These are phyloP conservation scores for Syngnathus floridae DNA, from an alignment of 2,113 vertebrate species.

Conservation along the genomic window DNA sequence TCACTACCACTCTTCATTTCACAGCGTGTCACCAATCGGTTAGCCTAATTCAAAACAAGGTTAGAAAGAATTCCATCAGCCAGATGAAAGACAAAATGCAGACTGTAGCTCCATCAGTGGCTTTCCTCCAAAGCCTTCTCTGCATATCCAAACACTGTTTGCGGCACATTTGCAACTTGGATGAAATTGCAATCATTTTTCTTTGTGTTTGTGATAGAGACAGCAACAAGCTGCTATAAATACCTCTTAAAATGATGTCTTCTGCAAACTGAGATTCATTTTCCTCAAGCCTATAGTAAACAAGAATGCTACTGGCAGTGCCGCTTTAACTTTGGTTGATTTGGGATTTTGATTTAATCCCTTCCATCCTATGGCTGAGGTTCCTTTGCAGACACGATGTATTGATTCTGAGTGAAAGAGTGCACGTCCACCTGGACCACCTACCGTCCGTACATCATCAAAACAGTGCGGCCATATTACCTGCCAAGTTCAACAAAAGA, in stretches of 20 bases:
- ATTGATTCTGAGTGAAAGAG: no score
- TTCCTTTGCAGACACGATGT: neutral
- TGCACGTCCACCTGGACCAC: no score
- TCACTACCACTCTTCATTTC: neutral
- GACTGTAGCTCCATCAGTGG: no score
- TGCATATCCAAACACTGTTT: no score
- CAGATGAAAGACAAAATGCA: no score
- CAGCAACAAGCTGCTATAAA: neutral
- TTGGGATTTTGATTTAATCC: neutral
- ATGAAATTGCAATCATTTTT: no score
- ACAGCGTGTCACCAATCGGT: constrained; percentile 6
- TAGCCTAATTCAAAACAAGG: neutral
- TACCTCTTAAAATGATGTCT: neutral
- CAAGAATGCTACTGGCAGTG: neutral
- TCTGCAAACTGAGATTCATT: neutral
- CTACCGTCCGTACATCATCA: no score
- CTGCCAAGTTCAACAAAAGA: no score
- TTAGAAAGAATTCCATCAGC: neutral
- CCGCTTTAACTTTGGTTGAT: neutral
- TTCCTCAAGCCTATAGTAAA: neutral
- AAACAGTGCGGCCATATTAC: no score
- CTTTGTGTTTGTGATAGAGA: neutral
- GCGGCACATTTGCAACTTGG: no score
- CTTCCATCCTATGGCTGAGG: neutral
- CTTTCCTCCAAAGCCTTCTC: no score